These are phyloP conservation scores for Drosophila borealis DNA, from an alignment of 2,888 invertebrate genomes.

Conservation along the genomic window DNA sequence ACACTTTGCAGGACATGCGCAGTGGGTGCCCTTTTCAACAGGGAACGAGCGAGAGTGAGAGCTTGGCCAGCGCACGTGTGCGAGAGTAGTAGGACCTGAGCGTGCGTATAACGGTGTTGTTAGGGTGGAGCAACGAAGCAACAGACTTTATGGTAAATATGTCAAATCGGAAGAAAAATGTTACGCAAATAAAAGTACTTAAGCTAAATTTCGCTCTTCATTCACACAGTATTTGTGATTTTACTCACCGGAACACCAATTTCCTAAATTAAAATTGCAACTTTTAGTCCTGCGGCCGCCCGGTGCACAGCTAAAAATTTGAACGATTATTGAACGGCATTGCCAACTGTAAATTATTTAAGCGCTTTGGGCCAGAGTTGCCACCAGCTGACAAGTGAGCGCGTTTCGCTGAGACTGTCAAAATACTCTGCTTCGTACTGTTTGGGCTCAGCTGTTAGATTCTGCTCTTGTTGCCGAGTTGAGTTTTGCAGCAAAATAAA, in stretches of 20 bases:
- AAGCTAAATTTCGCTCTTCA: not conserved
- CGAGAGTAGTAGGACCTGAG: slow-evolving; percentile 36
- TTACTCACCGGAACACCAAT: not conserved
- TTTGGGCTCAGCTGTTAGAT: slow-evolving; percentile 52
- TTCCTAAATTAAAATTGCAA: not conserved
- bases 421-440: slow-evolving; percentile 30
- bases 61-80: slow-evolving; percentile 14
- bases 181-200: slow-evolving; percentile 14
- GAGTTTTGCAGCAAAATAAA: slow-evolving; percentile 33
- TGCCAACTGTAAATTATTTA: slow-evolving; percentile 25
- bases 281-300: not conserved
- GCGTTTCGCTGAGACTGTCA: slow-evolving; percentile 31
- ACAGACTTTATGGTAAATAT: slow-evolving; percentile 56
- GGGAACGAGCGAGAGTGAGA: slow-evolving; percentile 9
- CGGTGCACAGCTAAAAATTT: slow-evolving; percentile 10
- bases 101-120: slow-evolving; percentile 48
- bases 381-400: not conserved
- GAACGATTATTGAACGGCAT: slow-evolving; percentile 27
- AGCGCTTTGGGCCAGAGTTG: slow-evolving; percentile 20
- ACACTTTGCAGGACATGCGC: slow-evolving; percentile 77
- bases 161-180: not conserved
- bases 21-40: slow-evolving; percentile 9
- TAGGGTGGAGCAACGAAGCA: slow-evolving; percentile 68
- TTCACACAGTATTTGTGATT: not conserved
- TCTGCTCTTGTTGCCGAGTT: slow-evolving; percentile 36